Percentiles rank a stretch among this genome's conserved stretches.
Conservation (phyloP, 2,888 invertebrate genomes). For the Hemicrepidius hirtus region DNA sequence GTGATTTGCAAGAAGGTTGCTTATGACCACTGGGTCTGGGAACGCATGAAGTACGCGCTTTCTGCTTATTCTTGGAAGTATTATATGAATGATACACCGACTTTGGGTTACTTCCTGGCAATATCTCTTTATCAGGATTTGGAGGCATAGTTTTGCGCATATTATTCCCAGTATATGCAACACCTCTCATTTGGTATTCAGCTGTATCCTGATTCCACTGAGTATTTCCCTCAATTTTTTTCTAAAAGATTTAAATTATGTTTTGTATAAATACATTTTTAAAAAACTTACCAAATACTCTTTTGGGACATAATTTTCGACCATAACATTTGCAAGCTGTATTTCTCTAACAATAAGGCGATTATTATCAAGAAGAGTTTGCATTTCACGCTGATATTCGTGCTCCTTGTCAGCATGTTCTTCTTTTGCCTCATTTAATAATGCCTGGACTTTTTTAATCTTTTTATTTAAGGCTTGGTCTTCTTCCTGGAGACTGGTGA, state of each 20-base stretch:
- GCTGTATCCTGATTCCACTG: conserved; percentile 99
- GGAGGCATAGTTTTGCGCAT: conserved; percentile 85
- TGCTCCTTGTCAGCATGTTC: conserved; percentile 91
- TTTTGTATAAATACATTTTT: conserved; percentile 30
- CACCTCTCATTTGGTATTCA: conserved; percentile 98
- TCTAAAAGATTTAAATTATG: conserved; percentile 72
- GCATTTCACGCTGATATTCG: conserved; percentile 98
- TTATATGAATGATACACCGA: conserved; percentile 69
- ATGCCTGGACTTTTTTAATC: conserved; percentile 90
- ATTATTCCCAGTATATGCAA: conserved; percentile 99
- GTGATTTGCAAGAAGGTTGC: conserved; percentile 35
- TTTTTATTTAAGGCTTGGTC: conserved; percentile 94
- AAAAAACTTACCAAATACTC: conserved; percentile 85
- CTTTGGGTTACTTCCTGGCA: conserved; percentile 66
- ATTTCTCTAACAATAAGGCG: conserved; percentile 92
- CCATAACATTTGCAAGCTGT: conserved; percentile 91
- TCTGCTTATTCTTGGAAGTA: conserved; percentile 54
- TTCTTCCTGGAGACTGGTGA: conserved; percentile 96
- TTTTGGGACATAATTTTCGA: conserved; percentile 94
- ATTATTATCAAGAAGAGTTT: conserved; percentile 94
- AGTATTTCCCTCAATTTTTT: conserved; percentile 91
- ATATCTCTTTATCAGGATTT: conserved; percentile 64
- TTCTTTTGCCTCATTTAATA: conserved; percentile 89
- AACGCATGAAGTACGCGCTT: conserved; percentile 60
- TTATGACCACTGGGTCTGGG: conserved; percentile 56